Evolutionary conservation across 1,140 invertebrate species (phyloP), one percentile per base, ranked within the genome.

Genomic region (Tetraneura akinire): DNA sequence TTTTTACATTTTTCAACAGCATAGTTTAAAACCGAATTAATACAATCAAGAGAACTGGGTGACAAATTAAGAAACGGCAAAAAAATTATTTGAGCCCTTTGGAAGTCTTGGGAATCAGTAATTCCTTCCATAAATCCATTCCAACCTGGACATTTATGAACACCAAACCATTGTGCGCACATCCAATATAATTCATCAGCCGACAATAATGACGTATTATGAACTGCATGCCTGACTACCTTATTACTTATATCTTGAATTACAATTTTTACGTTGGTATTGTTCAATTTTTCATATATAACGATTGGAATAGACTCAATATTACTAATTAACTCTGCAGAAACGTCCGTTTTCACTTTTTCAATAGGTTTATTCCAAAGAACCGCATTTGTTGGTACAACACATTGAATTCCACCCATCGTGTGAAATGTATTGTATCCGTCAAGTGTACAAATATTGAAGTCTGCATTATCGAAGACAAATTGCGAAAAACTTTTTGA

Each of bases 371-470:
- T 2, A 53, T 49, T 32, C 23, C 23, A 55, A 9, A 1, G 13
- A 60, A 78, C 10, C 1, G 18, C 23, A 32, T 29, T 42, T 42
- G 5, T 13, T 0, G 81, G 78, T 18, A 82, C 82, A 9, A 83
- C 53, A 80, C 74, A 81, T 21, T 45, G 21, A 51, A 83, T 83
- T 8, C 82, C 82, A 42, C 82, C 83, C 83, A 84, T 84, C 13
- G 55, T 55, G 80, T 85, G 84, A 70, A 85, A 83, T 37, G 83
- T 84, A 57, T 83, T 82, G 13, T 80, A 49, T 9, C 83, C 83
- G 81, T 84, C 83, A 47, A 85, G 18, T 21, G 83, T 85, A 32
- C 3, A 14, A 57, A 57, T 57, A 57, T 57, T 57, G 23, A 57
- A 57, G n/a, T n/a, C n/a, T n/a, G n/a, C n/a, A n/a, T n/a, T n/a